phyloP scores from a whole-genome alignment of 2,113 vertebrate species.

The Myanophis thanlyinensis region DNA sequence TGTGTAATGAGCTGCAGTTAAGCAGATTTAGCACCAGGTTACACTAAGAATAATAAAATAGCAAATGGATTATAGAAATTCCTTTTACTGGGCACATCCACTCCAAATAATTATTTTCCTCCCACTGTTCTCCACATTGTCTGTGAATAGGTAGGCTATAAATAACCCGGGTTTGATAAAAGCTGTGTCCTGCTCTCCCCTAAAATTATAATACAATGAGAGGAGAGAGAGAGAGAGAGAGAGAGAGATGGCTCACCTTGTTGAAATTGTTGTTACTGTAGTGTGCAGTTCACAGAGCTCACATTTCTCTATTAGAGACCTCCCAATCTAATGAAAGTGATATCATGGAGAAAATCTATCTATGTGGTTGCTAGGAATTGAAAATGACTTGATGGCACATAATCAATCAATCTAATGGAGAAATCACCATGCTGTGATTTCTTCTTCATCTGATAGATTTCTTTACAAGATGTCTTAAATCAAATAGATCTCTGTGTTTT shows the following conservation, averaged over 20 bases:
- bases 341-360: background rate
- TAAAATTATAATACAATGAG: background rate
- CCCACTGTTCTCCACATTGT: background rate
- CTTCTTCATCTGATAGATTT: background rate
- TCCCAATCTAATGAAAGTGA: background rate
- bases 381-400: background rate
- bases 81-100: background rate
- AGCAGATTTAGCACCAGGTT: background rate
- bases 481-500: background rate
- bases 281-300: background rate
- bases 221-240: no score
- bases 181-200: background rate
- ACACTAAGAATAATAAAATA: background rate
- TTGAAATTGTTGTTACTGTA: background rate
- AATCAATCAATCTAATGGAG: background rate
- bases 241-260: background rate
- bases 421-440: background rate
- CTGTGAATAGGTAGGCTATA: background rate
- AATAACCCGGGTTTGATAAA: background rate
- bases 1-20: constrained; percentile 11
- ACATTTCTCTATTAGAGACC: background rate
- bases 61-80: background rate
- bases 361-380: background rate
- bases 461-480: background rate
- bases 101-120: background rate